Evolutionary conservation across 2,113 vertebrate genomes (phyloP).

Genomic region (Actenoides hombroni): DNA sequence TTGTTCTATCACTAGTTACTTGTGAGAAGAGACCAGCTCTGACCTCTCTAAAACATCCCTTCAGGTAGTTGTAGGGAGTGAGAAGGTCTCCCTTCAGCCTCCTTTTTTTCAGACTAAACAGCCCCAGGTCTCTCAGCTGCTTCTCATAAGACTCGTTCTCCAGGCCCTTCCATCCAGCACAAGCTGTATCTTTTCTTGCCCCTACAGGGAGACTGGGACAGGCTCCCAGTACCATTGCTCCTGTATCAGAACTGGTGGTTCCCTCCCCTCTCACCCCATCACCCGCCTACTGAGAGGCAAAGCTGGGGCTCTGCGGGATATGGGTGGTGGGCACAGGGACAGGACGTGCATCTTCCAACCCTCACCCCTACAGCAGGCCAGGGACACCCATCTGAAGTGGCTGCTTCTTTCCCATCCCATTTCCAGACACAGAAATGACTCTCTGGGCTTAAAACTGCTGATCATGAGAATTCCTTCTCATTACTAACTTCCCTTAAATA

Average conservation of each 20-base stretch:
- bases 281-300: not conserved
- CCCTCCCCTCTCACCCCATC: not conserved
- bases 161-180: not conserved
- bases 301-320: not conserved
- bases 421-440: slow-evolving; percentile 19
- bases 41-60: too few relatives aligned
- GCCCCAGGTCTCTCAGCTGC: too few relatives aligned
- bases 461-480: slow-evolving; percentile 35
- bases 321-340: not conserved
- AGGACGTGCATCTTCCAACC: fast-evolving
- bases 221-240: not conserved
- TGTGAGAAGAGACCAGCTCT: too few relatives aligned
- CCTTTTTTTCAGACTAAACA: too few relatives aligned
- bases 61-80: too few relatives aligned
- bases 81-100: too few relatives aligned
- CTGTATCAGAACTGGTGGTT: not conserved
- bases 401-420: not conserved
- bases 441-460: slow-evolving; percentile 11
- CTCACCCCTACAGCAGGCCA: not conserved
- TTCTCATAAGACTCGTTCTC: too few relatives aligned
- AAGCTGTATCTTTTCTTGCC: not conserved
- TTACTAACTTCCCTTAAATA: slow-evolving; percentile 31
- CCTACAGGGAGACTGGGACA: fast-evolving
- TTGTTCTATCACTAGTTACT: too few relatives aligned
- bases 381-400: not conserved